phyloP scores from a whole-genome alignment of 2,113 vertebrate species.

The Peromyscus maniculatus region DNA sequence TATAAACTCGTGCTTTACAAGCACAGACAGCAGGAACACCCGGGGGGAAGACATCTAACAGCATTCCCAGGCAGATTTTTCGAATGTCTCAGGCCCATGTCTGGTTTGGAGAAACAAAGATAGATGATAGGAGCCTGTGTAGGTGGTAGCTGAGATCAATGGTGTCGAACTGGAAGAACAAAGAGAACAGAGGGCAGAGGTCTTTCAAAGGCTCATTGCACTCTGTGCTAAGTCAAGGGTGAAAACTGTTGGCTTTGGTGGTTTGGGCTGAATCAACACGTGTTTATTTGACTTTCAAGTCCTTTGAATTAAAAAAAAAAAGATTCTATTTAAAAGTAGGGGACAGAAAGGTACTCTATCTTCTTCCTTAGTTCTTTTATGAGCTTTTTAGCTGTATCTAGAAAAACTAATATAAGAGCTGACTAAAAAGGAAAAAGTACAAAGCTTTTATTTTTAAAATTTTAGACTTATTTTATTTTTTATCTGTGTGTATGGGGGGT shows the following conservation, averaged over 20 bases:
- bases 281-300: conserved; percentile 38
- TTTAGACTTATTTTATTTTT: background rate
- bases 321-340: background rate
- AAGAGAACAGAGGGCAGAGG: background rate
- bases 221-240: conserved; percentile 31
- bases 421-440: background rate
- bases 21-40: background rate
- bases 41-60: background rate
- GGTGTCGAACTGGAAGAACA: background rate
- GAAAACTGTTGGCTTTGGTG: conserved; percentile 23
- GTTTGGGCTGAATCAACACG: background rate
- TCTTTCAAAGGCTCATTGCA: background rate
- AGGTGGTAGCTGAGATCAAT: conserved; percentile 36
- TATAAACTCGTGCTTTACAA: conserved; percentile 22
- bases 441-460: background rate
- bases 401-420: background rate
- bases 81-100: background rate
- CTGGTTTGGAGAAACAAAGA: background rate
- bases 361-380: background rate
- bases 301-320: conserved; percentile 46
- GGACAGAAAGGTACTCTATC: background rate
- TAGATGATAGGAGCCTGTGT: background rate
- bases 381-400: background rate
- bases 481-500: background rate
- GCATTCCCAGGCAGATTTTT: background rate